A percentile compares a stretch with the other conserved stretches of the same genome.
Conservation (phyloP, 2,797 vertebrate species). For the Lagorchestes hirsutus region DNA sequence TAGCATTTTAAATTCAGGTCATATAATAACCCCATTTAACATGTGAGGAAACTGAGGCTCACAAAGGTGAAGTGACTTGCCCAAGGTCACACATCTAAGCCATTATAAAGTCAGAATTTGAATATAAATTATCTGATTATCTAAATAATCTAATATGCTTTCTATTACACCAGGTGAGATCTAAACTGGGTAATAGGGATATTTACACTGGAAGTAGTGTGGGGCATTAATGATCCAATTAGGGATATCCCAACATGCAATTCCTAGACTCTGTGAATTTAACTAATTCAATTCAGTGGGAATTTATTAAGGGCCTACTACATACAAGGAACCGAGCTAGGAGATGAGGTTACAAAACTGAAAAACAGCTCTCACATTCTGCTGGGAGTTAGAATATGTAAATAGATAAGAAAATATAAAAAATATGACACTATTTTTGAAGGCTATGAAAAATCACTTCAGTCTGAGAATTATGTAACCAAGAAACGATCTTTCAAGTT, state of each 20-base stretch:
- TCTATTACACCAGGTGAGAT: background rate
- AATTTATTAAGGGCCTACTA: background rate
- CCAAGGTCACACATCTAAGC: background rate
- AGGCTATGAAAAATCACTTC: conserved; percentile 96
- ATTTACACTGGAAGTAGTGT: background rate
- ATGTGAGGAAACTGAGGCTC: background rate
- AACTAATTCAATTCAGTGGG: background rate
- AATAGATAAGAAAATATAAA: conserved; percentile 1
- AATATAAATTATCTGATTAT: background rate
- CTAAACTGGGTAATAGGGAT: background rate
- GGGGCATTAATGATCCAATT: background rate
- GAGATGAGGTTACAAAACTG: background rate
- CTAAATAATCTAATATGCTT: background rate
- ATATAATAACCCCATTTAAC: background rate
- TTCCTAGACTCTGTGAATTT: background rate
- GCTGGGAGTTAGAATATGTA: conserved; percentile 8
- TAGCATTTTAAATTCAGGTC: background rate
- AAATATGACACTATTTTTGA: conserved; percentile 87
- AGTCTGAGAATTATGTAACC: conserved; percentile 98
- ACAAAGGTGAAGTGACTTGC: background rate
- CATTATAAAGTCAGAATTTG: background rate
- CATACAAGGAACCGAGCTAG: background rate
- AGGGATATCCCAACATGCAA: background rate
- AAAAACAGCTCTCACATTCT: background rate
- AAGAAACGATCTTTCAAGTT: conserved; percentile 97